These are phyloP conservation scores for Crocuta crocuta DNA, from an alignment of 2,113 vertebrate genomes.

Conservation along the genomic window DNA sequence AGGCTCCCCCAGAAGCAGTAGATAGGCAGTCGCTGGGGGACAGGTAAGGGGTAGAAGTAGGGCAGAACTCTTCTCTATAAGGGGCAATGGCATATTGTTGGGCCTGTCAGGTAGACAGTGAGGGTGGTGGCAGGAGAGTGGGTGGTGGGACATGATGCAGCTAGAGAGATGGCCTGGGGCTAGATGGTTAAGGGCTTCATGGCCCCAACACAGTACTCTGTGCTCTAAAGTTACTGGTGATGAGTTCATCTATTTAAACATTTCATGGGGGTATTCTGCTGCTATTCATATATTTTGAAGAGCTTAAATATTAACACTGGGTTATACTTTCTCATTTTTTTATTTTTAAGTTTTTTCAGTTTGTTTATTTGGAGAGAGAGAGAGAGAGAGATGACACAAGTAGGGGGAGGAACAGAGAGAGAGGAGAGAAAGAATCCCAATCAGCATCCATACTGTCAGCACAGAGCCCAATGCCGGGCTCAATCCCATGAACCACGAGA, in stretches of 20 bases:
- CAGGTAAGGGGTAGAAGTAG: neutral
- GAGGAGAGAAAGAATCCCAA: no score
- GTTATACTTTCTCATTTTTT: neutral
- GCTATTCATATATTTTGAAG: neutral
- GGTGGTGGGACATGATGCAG: neutral
- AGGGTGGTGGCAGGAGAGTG: neutral
- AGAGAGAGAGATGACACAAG: no score
- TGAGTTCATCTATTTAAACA: neutral
- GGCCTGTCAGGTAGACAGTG: fast-evolving
- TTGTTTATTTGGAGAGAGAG: no score
- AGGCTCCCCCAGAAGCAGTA: neutral
- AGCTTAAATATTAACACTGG: neutral
- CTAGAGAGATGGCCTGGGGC: neutral
- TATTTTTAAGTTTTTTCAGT: neutral
- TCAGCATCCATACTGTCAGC: no score
- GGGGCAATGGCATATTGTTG: no score
- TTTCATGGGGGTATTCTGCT: neutral
- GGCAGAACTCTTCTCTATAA: neutral
- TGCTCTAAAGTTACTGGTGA: neutral
- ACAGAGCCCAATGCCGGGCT: no score
- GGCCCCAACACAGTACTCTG: no score
- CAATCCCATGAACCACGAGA: no score
- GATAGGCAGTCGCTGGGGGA: neutral
- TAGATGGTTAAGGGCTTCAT: neutral
- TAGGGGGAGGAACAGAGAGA: no score